Evolutionary conservation across 1,140 invertebrate genomes (phyloP).

Genomic region (Nasonia longicornis): DNA sequence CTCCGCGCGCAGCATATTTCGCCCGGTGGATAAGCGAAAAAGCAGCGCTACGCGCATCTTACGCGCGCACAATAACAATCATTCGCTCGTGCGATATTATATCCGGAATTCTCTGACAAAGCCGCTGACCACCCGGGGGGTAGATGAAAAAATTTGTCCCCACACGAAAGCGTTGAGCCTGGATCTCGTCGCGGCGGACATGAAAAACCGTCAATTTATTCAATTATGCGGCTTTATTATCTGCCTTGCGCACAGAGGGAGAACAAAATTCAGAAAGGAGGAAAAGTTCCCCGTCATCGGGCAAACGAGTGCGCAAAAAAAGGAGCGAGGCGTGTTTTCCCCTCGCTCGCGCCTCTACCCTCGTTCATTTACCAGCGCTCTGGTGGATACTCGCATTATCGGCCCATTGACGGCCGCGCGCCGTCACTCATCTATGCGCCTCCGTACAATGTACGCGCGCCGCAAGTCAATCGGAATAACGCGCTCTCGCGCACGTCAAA

Average conservation of each 20-base stretch:
- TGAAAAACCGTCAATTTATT: constrained; percentile 44
- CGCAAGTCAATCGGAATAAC: constrained; percentile 50
- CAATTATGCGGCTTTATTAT: constrained; percentile 43
- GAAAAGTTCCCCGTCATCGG: constrained; percentile 6
- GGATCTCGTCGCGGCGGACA: background rate
- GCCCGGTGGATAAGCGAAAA: background rate
- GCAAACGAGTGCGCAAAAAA: background rate
- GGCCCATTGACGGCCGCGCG: constrained; percentile 26
- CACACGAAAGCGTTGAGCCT: background rate
- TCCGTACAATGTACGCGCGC: constrained; percentile 22
- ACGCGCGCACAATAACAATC: background rate
- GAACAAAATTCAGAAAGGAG: background rate
- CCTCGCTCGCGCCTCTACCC: background rate
- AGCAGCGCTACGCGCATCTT: background rate
- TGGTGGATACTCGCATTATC: constrained; percentile 26
- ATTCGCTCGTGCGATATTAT: background rate
- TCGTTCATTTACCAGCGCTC: background rate
- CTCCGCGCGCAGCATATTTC: background rate
- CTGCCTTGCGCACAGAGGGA: constrained; percentile 15
- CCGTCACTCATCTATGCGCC: constrained; percentile 22
- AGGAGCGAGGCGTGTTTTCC: constrained; percentile 6
- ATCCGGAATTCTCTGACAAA: constrained; percentile 10
- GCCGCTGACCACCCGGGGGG: background rate
- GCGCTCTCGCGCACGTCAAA: constrained; percentile 47
- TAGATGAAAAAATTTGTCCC: constrained; percentile 33